These are phyloP conservation scores for Liolophura sinensis DNA, from an alignment of 1,140 invertebrate genomes.

Conservation along the genomic window DNA sequence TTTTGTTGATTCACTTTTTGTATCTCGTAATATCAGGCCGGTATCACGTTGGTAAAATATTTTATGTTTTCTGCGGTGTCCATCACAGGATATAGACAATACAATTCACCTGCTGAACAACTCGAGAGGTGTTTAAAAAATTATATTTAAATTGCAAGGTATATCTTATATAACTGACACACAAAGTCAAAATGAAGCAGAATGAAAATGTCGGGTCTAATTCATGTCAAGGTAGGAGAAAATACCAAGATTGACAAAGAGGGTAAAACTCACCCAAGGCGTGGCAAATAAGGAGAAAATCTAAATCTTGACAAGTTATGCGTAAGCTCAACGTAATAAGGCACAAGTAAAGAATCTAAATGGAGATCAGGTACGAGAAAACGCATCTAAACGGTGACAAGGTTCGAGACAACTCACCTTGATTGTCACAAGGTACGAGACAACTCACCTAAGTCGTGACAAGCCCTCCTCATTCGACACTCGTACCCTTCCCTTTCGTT, in stretches of 20 bases:
- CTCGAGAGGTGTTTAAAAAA: too few relatives aligned
- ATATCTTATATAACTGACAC: too few relatives aligned
- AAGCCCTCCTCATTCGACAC: constrained; percentile 18
- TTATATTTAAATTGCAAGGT: too few relatives aligned
- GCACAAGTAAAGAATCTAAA: constrained; percentile 2
- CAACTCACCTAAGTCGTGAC: constrained; percentile 13
- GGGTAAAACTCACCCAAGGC: background rate
- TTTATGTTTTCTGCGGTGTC: too few relatives aligned
- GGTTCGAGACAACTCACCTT: constrained; percentile 8
- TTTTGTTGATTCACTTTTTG: background rate
- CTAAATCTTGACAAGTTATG: constrained; percentile 10
- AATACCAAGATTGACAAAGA: too few relatives aligned
- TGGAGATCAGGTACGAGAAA: background rate
- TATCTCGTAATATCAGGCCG: background rate
- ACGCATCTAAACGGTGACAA: background rate
- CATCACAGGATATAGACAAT: too few relatives aligned
- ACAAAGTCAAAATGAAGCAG: too few relatives aligned
- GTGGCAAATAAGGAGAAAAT: background rate
- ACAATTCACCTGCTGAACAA: too few relatives aligned
- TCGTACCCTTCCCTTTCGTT: constrained; percentile 30
- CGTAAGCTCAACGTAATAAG: constrained; percentile 7
- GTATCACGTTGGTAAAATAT: background rate
- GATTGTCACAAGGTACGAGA: constrained; percentile 1
- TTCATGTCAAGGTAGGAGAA: too few relatives aligned
- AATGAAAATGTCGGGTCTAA: too few relatives aligned